phyloP scores from a whole-genome alignment of 2,113 vertebrate species.

The Cyprinodon variegatus region DNA sequence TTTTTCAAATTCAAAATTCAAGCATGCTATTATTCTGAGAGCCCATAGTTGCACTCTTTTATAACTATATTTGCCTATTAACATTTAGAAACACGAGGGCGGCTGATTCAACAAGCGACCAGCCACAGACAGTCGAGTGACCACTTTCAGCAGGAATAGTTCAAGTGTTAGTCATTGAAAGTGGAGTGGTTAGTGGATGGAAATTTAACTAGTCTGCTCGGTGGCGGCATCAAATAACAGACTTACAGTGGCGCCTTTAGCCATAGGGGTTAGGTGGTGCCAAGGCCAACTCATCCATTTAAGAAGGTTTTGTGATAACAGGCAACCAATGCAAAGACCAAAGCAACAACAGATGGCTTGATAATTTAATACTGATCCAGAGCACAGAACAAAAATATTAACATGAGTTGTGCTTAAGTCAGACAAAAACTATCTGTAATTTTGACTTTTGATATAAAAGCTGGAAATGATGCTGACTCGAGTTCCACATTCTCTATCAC shows the following conservation, averaged over 20 bases:
- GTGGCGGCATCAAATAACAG: conserved; percentile 11
- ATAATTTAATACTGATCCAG: not conserved
- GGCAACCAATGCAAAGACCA: not conserved
- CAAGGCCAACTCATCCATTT: not conserved
- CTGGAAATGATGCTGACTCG: too few species aligned
- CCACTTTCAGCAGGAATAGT: conserved; percentile 52
- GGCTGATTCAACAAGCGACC: conserved; percentile 50
- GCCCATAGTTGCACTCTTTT: not conserved
- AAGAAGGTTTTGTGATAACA: conserved; percentile 1
- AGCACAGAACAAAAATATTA: too few species aligned
- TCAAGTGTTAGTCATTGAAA: conserved; percentile 56
- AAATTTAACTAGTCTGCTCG: conserved; percentile 49
- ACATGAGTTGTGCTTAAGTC: too few species aligned
- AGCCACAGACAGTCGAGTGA: conserved; percentile 57
- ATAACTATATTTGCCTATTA: conserved; percentile 25
- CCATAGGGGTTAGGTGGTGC: conserved; percentile 13
- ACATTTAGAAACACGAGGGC: conserved; percentile 19
- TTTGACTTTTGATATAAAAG: too few species aligned
- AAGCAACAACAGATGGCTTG: not conserved
- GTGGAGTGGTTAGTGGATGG: conserved; percentile 50
- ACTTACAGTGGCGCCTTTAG: conserved; percentile 17
- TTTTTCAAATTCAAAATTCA: conserved; percentile 24
- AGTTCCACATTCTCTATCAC: too few species aligned
- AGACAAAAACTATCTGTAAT: too few species aligned
- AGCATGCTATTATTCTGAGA: not conserved